Evolutionary conservation across 2,113 vertebrate genomes (phyloP), one percentile per base, ranked within the genome.

Genomic region (Orientallactaga bullata): DNA sequence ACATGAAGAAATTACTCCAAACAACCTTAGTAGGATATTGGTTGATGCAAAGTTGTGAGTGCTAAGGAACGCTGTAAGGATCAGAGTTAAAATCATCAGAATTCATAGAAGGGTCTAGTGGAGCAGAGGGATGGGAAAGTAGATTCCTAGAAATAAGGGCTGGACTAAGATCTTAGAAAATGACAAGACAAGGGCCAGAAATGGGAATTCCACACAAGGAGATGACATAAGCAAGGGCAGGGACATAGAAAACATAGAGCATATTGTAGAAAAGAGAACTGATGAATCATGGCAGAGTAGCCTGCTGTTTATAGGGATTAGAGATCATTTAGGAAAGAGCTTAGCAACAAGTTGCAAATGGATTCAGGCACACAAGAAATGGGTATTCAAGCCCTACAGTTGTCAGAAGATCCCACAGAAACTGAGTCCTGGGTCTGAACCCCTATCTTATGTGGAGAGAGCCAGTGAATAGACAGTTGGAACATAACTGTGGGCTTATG

Each of bases 81-180:
- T 42, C 37, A 66, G 42, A 79, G 23, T 85, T n/a, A 16, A 60
- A 51, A 51, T 11, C 72, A 47, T 4, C 3, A 7, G 69, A 73
- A 77, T 28, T 32, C 28, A 81, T 16, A 32, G 39, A 66, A 24
- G 20, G 32, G 11, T n/a, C 55, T 2, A 13, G 8, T 51, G 26
- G 13, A 3, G 47, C 74, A 17, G 7, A 8, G 4, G 5, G 4
- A 18, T 24, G 0, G 28, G 28, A 18, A 76, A 2, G 18, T 37
- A 1, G 26, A 58, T 17, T 78, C 51, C 74, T 35, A 55, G 84
- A 84, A 85, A 65, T 1, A 35, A 18, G 18, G 26, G 15, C n/a
- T 68, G 7, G 3, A 3, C 55, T 39, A 24, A 84, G 68, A 55
- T 16, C 51, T 65, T n/a, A 35, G 32, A 42, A 84, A 66, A 89